These are phyloP conservation scores for Leucoma salicis DNA, from an alignment of 2,888 invertebrate genomes.

Conservation along the genomic window DNA sequence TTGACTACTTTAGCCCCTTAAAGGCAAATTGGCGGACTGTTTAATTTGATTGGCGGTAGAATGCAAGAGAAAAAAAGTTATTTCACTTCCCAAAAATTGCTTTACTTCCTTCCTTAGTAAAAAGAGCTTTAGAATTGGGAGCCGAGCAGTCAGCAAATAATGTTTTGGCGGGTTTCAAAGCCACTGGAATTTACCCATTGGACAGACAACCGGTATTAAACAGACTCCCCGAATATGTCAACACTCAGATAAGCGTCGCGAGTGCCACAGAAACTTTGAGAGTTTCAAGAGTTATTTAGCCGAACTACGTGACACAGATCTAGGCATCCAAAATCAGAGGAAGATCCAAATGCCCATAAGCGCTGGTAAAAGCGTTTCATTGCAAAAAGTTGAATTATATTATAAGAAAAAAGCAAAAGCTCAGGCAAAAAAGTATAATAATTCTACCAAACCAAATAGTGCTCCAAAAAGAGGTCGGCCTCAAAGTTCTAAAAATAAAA, in stretches of 20 bases:
- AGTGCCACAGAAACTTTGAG: slow-evolving; percentile 9
- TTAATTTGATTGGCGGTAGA: too few relatives aligned
- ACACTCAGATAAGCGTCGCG: slow-evolving; percentile 4
- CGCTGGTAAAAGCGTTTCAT: slow-evolving; percentile 10
- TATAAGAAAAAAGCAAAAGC: slow-evolving; percentile 5
- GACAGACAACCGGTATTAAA: slow-evolving; percentile 6
- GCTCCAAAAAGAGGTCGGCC: slow-evolving; percentile 9
- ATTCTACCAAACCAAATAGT: slow-evolving; percentile 2
- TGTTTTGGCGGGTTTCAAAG: slow-evolving; percentile 14
- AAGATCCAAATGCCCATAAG: slow-evolving; percentile 11
- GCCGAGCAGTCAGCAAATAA: too few relatives aligned
- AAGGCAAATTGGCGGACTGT: too few relatives aligned
- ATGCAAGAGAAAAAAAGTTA: too few relatives aligned
- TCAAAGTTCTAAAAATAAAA: slow-evolving; percentile 11
- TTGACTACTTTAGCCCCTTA: too few relatives aligned
- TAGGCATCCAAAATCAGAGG: slow-evolving; percentile 9
- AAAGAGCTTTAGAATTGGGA: too few relatives aligned
- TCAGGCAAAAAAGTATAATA: too few relatives aligned
- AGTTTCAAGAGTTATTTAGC: slow-evolving; percentile 9
- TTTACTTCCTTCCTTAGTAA: too few relatives aligned
- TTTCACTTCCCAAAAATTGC: too few relatives aligned
- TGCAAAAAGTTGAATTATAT: slow-evolving; percentile 4
- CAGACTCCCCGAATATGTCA: slow-evolving; percentile 7
- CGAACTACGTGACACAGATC: slow-evolving; percentile 10
- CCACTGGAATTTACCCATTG: slow-evolving; percentile 10